Evolutionary conservation across 2,113 vertebrate genomes (phyloP), one percentile per base, ranked within the genome.

Genomic region (Rattus rattus): DNA sequence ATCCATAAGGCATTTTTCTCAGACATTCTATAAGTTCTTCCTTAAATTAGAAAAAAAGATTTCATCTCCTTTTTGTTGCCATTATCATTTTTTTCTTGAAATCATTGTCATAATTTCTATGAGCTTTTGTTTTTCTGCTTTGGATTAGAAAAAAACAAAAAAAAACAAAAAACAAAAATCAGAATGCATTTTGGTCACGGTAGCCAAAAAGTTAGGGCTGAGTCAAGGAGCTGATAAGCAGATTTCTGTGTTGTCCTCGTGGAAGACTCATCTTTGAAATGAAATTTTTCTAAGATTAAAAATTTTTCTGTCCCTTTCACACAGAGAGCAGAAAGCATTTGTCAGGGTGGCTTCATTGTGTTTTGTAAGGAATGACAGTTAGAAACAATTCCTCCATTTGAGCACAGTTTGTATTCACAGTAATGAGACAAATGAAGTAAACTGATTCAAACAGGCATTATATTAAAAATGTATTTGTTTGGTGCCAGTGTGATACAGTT

Each of bases 391-490:
- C 94, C 94, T 85, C 8, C 2, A 81, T 39, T n/a, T 7, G 43
- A 80, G 28, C 28, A 80, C 7, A 80, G 70, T 86, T 95, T 77
- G 89, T 92, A 95, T 94, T 95, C 70, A 96, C 73, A 90, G n/a
- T 63, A 63, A 54, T 79, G 80, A 94, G 80, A 73, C 81, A 65
- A 93, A 65, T 59, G 33, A 93, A 75, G 56, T 88, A 67, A 94
- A 67, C 39, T 72, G 61, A 81, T 96, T 94, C 87, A 89, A 83
- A 83, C 87, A 86, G 39, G 22, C 5, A 61, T 54, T 77, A 24
- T 70, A 8, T 85, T 79, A 69, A 87, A 91, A 43, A 59, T 80
- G 2, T 80, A 73, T 87, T 72, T 89, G 0, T 92, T 90, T 72
- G 24, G 91, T 90, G 39, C 47, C 0, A 67, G 22, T 33, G 26